Evolutionary conservation across 2,888 invertebrate species (phyloP), one percentile per base, ranked within the genome.

Genomic region (Leucophora obtusa): DNA sequence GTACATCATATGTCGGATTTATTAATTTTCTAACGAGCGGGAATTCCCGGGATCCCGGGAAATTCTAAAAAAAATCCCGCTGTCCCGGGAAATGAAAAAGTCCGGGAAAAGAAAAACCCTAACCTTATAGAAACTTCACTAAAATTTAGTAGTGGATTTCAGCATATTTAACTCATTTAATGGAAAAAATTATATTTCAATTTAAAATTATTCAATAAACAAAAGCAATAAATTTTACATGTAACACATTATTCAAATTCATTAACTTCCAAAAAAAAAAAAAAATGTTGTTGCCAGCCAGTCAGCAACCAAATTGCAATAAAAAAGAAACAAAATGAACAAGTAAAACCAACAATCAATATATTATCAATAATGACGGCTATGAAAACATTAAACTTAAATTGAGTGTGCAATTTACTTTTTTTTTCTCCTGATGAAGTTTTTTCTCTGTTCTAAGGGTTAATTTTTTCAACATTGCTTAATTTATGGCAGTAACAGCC

Each of bases 301-400:
- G 28, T 53, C 58, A 63, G 56, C 70, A 69, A 70, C 63, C 63
- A 18, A 17, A 43, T 51, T 65, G 56, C 43, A 71, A 77, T 65
- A 77, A 71, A 77, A 77, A 58, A 65, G 7, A 35, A 35, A 47
- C 43, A 14, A 77, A 77, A 59, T 65, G 66, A 66, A 68, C 66
- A 68, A 60, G 66, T 66, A 66, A 60, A 53, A 7, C 35, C 77
- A 78, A 66, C 72, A 78, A 78, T 78, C 71, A 78, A 78, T 78
- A 78, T 78, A 71, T 78, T 78, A 78, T 72, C 77, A 78, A 68
- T 78, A 78, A 78, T 78, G 71, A 78, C 71, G 77, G 77, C 77
- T 78, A 72, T 78, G 77, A 78, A 78, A 78, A 72, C 66, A 78
- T 78, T 72, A 78, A 78, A 78, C 66, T 78, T 68, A 78, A 78